phyloP scores from a whole-genome alignment of 2,888 invertebrate species.

The Hydrotaea diabolus region DNA sequence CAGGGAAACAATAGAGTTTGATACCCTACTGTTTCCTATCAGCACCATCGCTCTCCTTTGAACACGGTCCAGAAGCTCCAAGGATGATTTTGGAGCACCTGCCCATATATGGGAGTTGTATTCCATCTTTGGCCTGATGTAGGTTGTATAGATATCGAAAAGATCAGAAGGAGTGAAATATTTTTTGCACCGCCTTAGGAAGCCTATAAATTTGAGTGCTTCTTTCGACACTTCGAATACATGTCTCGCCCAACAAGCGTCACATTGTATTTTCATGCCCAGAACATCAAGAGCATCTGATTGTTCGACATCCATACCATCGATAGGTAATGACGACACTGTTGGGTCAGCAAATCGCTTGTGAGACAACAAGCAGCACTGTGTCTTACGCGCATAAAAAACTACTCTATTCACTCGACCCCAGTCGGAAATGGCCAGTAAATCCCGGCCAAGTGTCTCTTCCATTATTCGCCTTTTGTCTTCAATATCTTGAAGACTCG shows the following conservation, averaged over 20 bases:
- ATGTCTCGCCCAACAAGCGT: constrained; percentile 25
- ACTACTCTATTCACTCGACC: background rate
- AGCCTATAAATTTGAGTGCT: constrained; percentile 36
- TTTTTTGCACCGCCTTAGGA: constrained; percentile 37
- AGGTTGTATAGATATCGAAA: constrained; percentile 10
- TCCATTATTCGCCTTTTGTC: too few species aligned
- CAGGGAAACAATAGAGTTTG: background rate
- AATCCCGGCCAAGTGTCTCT: too few species aligned
- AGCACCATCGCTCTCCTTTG: constrained; percentile 5
- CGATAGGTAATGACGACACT: background rate
- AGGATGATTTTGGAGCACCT: constrained; percentile 9
- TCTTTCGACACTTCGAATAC: constrained; percentile 36
- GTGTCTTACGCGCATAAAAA: constrained; percentile 12
- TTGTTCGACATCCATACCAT: constrained; percentile 13
- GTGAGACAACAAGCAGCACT: constrained; percentile 10
- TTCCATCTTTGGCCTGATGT: constrained; percentile 20
- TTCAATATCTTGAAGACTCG: too few species aligned
- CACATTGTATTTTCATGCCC: constrained; percentile 29
- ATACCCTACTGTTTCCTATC: constrained; percentile 10
- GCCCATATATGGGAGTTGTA: constrained; percentile 41
- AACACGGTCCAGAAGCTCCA: constrained; percentile 18
- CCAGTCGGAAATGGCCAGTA: background rate
- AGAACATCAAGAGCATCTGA: constrained; percentile 34
- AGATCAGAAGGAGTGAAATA: constrained; percentile 35
- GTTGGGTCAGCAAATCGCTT: background rate